Conservation (phyloP, 2,113 vertebrate species). For the Mobula hypostoma region DNA sequence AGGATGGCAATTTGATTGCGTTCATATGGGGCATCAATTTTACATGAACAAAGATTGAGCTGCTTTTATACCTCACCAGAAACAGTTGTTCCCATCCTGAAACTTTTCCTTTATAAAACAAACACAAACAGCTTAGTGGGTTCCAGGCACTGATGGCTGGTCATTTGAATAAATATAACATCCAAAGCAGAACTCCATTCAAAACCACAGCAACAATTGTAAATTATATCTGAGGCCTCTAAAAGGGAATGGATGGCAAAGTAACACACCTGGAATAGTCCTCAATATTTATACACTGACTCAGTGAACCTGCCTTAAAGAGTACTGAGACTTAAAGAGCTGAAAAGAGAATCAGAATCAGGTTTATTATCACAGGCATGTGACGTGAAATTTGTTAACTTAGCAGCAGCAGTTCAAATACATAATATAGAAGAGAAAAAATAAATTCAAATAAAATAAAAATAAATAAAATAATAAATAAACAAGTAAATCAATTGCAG, state of each 20-base stretch:
- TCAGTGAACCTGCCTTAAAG: background rate
- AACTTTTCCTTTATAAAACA: background rate
- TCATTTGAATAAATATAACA: background rate
- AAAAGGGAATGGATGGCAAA: background rate
- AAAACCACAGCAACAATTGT: background rate
- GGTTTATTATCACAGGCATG: no score
- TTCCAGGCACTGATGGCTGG: background rate
- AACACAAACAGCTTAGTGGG: background rate
- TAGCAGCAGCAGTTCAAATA: no score
- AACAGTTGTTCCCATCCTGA: background rate
- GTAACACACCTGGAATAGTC: background rate
- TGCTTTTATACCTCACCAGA: background rate
- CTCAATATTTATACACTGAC: background rate
- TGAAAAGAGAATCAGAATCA: no score
- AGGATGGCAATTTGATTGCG: background rate
- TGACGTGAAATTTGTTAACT: no score
- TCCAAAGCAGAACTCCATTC: background rate
- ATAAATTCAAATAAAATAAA: no score
- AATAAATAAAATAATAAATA: no score
- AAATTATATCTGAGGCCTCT: background rate
- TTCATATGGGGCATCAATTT: background rate
- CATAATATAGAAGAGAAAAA: no score
- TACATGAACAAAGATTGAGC: conserved; percentile 4
- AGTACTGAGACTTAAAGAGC: background rate
- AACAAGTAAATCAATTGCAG: no score